Percentiles rank a stretch among this genome's conserved stretches.
Evolutionary conservation across 2,888 invertebrate genomes (phyloP).

Genomic region (Litoditis marina): DNA sequence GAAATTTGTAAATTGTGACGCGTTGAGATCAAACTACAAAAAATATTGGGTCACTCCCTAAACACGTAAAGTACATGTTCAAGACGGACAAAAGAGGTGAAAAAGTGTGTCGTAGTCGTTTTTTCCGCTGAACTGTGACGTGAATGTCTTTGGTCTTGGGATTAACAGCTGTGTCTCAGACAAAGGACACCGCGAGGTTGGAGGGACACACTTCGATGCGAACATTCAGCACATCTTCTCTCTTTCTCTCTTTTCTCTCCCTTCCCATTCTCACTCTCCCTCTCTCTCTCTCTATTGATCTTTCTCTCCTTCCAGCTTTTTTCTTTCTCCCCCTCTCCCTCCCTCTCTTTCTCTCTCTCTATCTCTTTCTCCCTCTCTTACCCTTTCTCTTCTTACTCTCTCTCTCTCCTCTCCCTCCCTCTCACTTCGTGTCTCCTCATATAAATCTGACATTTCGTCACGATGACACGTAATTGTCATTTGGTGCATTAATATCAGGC

Average conservation of each 20-base stretch:
- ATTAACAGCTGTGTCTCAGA: background rate
- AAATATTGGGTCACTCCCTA: too few species aligned
- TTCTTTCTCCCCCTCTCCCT: too few species aligned
- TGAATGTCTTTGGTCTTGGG: background rate
- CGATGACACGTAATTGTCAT: too few species aligned
- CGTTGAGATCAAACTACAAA: too few species aligned
- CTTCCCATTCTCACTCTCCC: background rate
- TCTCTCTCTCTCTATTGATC: background rate
- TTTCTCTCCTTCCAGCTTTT: background rate
- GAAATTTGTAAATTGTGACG: too few species aligned
- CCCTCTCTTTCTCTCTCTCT: constrained; percentile 1
- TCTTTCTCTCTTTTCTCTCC: background rate
- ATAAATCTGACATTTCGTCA: too few species aligned
- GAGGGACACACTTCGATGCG: too few species aligned
- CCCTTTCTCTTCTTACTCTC: background rate
- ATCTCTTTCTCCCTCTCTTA: background rate
- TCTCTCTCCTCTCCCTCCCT: constrained; percentile 14
- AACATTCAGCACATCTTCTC: background rate
- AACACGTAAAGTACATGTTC: too few species aligned
- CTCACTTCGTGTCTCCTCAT: background rate
- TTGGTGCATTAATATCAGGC: too few species aligned
- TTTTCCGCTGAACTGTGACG: too few species aligned
- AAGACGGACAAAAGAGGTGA: too few species aligned
- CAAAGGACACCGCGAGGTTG: background rate
- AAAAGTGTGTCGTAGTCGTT: too few species aligned